phyloP scores from a whole-genome alignment of 2,113 vertebrate genomes.

The Verasper variegatus region DNA sequence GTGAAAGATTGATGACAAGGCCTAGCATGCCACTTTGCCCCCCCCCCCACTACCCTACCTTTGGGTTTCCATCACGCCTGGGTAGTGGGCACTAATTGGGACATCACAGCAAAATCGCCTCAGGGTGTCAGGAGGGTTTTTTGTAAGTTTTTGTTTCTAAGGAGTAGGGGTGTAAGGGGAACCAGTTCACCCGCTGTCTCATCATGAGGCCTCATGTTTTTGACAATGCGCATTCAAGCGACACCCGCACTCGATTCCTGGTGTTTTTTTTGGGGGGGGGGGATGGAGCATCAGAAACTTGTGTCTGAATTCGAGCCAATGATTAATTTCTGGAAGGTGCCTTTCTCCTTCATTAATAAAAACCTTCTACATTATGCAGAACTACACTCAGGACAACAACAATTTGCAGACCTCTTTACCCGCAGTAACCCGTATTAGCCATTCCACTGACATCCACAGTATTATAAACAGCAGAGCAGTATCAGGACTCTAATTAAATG shows the following conservation, averaged over 20 bases:
- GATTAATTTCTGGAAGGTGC: conserved; percentile 6
- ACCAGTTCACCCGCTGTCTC: conserved; percentile 51
- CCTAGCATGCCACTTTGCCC: conserved; percentile 76
- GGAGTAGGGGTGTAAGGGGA: conserved; percentile 20
- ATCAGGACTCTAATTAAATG: conserved; percentile 65
- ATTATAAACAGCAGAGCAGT: conserved; percentile 48
- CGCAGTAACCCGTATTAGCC: conserved; percentile 39
- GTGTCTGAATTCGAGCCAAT: conserved; percentile 16
- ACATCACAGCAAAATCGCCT: conserved; percentile 57
- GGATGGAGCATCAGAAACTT: not conserved
- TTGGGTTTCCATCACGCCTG: conserved; percentile 63
- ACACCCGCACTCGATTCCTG: conserved; percentile 2
- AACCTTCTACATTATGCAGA: conserved; percentile 29
- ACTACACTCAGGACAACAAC: conserved; percentile 24
- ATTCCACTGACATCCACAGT: conserved; percentile 41
- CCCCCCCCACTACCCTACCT: conserved; percentile 60
- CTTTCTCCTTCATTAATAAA: conserved; percentile 14
- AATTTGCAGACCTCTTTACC: conserved; percentile 21
- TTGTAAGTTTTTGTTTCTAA: conserved; percentile 25
- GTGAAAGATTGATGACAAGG: conserved; percentile 78
- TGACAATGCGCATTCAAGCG: conserved; percentile 36
- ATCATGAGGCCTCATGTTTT: conserved; percentile 40
- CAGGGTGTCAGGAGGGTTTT: conserved; percentile 28
- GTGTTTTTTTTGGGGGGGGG: not conserved
- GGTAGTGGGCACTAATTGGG: conserved; percentile 77